A percentile compares a stretch with the other conserved stretches of the same genome.
These are phyloP conservation scores for Tethya wilhelma DNA, from an alignment of 37 sponge, comb jelly and placozoan species.

Conservation along the genomic window DNA sequence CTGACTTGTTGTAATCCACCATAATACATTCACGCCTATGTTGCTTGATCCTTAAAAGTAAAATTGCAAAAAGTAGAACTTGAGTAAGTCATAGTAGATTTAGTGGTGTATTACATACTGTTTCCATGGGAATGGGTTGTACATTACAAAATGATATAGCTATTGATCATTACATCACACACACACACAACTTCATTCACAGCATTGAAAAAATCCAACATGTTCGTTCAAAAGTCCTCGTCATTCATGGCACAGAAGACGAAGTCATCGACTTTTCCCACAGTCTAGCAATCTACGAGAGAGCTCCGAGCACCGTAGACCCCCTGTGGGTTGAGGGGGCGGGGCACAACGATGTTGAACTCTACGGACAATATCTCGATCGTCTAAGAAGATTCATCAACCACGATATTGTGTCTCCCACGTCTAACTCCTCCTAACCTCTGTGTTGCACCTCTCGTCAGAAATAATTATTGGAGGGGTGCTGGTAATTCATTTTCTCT, in stretches of 20 bases:
- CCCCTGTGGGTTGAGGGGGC: constrained; percentile 99
- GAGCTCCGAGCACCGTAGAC: constrained; percentile 92
- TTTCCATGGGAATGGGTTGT: not conserved
- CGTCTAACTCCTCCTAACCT: no score
- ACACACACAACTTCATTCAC: no score
- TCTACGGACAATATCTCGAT: constrained; percentile 93
- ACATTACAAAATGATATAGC: no score
- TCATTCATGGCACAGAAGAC: constrained; percentile 99
- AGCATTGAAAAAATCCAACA: constrained; percentile 89
- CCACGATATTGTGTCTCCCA: constrained; percentile 62
- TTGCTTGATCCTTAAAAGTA: not conserved
- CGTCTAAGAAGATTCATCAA: constrained; percentile 88
- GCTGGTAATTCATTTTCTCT: no score
- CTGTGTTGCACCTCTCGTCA: no score
- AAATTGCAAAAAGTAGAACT: not conserved
- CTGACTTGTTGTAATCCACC: no score
- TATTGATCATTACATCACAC: no score
- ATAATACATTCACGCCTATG: no score
- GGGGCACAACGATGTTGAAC: constrained; percentile 99
- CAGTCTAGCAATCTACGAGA: constrained; percentile 93
- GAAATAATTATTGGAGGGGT: no score
- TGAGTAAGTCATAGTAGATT: not conserved
- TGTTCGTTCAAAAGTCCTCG: constrained; percentile 84
- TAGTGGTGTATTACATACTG: not conserved
- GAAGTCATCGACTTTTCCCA: constrained; percentile 99